Evolutionary conservation across 2,797 vertebrate genomes (phyloP).

Genomic region (Apodemus agrarius): DNA sequence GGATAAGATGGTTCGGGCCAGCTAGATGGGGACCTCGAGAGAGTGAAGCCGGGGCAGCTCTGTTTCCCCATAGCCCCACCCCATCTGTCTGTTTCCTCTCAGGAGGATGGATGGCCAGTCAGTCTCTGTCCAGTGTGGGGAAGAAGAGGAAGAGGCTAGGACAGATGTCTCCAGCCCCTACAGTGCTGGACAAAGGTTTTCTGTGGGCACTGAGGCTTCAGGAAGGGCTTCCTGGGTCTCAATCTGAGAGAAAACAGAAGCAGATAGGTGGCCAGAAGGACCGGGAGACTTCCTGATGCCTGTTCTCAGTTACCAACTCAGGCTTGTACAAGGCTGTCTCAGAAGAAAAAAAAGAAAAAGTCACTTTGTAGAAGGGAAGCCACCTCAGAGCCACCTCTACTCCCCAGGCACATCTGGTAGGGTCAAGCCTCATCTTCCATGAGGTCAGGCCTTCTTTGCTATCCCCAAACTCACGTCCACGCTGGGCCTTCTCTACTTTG

Average conservation of each 20-base stretch:
- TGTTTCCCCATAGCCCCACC: neutral
- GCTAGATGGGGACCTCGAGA: neutral
- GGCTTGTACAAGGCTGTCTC: neutral
- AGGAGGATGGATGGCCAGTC: neutral
- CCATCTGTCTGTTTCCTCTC: neutral
- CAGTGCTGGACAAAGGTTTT: neutral
- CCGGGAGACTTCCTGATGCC: neutral
- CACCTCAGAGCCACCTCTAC: neutral
- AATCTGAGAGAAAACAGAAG: neutral
- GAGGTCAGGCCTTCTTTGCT: neutral
- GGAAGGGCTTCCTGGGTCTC: neutral
- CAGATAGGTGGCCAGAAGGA: neutral
- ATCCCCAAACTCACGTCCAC: neutral
- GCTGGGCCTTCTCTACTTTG: neutral
- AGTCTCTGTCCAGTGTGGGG: neutral
- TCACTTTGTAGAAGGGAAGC: neutral
- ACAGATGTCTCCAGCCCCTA: conserved; percentile 31
- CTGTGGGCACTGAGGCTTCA: neutral
- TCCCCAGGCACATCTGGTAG: neutral
- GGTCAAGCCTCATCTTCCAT: neutral
- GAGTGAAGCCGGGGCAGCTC: neutral
- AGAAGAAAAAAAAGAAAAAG: neutral
- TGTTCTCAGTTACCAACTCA: neutral
- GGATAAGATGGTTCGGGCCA: neutral
- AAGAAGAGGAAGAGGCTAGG: neutral